phyloP scores from a whole-genome alignment of 53 echinoderm and acorn worm genomes.

The Stichopus horrens region DNA sequence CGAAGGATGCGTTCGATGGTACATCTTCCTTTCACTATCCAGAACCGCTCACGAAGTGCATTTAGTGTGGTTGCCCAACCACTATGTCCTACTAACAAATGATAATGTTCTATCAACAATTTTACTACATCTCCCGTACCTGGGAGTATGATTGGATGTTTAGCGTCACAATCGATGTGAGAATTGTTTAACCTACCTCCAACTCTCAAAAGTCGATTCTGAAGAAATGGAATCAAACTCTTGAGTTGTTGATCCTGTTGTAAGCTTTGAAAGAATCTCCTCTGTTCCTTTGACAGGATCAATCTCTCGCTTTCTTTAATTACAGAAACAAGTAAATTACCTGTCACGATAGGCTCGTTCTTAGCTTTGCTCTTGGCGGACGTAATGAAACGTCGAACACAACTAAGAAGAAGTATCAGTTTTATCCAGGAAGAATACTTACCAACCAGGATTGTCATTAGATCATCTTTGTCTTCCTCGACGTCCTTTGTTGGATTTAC shows the following conservation, averaged over 20 bases:
- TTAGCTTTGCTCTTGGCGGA: constrained; percentile 28
- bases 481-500: background rate
- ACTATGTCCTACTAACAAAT: constrained; percentile 20
- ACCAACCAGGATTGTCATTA: background rate
- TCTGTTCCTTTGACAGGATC: constrained; percentile 41
- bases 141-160: constrained; percentile 32
- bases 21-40: constrained; percentile 24
- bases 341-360: background rate
- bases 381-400: constrained; percentile 17
- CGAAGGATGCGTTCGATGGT: background rate
- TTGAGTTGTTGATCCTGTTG: constrained; percentile 42
- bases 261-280: constrained; percentile 19
- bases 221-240: constrained; percentile 30
- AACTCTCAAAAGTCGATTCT: constrained; percentile 11
- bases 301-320: constrained; percentile 39
- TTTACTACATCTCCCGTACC: constrained; percentile 16
- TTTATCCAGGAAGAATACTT: constrained; percentile 27
- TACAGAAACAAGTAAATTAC: constrained; percentile 40
- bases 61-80: background rate
- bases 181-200: constrained; percentile 44
- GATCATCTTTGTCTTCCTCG: background rate
- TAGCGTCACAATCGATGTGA: constrained; percentile 18
- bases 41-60: background rate
- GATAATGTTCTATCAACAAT: constrained; percentile 26
- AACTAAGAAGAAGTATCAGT: background rate